These are phyloP conservation scores for Oncorhynchus nerka DNA, from an alignment of 2,113 vertebrate species.

Conservation along the genomic window DNA sequence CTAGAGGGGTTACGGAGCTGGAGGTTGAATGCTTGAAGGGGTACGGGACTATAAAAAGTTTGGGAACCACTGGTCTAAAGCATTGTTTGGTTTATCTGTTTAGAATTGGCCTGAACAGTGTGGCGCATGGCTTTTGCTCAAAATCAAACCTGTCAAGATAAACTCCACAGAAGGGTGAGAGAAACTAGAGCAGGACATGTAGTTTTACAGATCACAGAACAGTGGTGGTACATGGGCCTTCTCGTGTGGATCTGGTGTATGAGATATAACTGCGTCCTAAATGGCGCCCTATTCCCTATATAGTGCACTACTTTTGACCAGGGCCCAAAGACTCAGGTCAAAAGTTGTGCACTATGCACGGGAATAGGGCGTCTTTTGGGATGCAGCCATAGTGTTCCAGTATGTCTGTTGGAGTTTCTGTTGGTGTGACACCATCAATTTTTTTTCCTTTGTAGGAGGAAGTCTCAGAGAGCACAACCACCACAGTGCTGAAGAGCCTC, in stretches of 20 bases:
- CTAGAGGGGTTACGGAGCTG: no score
- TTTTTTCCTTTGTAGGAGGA: slow-evolving; percentile 73
- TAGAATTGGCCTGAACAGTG: slow-evolving; percentile 5
- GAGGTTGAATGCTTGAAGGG: no score
- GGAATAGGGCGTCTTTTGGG: no score
- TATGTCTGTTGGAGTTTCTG: neutral
- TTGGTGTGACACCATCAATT: neutral
- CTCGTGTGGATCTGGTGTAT: neutral
- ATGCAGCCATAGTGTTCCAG: neutral
- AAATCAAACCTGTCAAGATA: slow-evolving; percentile 13
- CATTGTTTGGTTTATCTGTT: slow-evolving; percentile 13
- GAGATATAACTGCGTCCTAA: neutral
- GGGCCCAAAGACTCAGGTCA: no score
- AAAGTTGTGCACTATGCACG: no score
- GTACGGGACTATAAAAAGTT: no score
- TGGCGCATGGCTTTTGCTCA: slow-evolving; percentile 2
- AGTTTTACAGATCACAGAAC: neutral
- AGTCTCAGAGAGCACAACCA: slow-evolving; percentile 91
- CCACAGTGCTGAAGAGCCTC: slow-evolving; percentile 81
- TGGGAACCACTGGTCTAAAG: neutral
- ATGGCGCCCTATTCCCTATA: neutral
- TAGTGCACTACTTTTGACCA: no score
- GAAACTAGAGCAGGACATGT: no score
- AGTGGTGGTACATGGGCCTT: neutral
- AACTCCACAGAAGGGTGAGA: neutral